Base-by-base conservation (phyloP, 2,797 vertebrate species). In the Bradypodion pumilum region DNA sequence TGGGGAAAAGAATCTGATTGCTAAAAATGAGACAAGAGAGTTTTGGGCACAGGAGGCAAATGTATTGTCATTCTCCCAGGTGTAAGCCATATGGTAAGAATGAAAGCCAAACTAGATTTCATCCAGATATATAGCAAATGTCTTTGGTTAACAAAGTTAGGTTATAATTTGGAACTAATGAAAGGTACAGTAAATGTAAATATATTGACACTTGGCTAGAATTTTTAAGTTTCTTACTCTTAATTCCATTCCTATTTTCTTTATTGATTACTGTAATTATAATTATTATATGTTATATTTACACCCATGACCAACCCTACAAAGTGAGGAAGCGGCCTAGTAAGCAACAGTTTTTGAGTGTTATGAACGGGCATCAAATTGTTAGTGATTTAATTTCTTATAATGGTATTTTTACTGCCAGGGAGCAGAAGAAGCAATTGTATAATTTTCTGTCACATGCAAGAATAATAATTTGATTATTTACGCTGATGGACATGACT, bases 151-250 rank as follows among this genome's bases (percentile, higher is more conserved):
- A 59, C 15, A 76, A 77, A 66, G 73, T 56, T 46, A 27, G 60
- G 21, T 10, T 73, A 32, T 19, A 40, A 63, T 44, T 40, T 65
- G 74, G 44, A 82, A 66, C 60, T 52, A 79, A 62, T 63, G 46
- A 37, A 37, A 49, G 16, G 73, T 78, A 63, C 0, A 0, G 66
- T 46, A 62, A n/a, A 75, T n/a, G n/a, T n/a, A 37, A 32, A 46
- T 52, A 46, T 52, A 3, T 35, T 49, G 0, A 0, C 10, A 9
- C 25, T 21, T 49, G 46, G 13, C 78, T 72, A 80, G 0, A 42
- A 21, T n/a, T n/a, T 73, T 72, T 52, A 40, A 49, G 32, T 15
- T 29, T 21, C 27, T 35, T 66, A 42, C n/a, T 16, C 35, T 66
- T 65, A 59, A 32, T 70, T 81, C 29, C 12, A 0, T 0, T 35